Percentiles rank a stretch among this genome's conserved stretches.
Evolutionary conservation across 2,797 vertebrate genomes (phyloP).

Genomic region (Catamblyrhynchus diadema): DNA sequence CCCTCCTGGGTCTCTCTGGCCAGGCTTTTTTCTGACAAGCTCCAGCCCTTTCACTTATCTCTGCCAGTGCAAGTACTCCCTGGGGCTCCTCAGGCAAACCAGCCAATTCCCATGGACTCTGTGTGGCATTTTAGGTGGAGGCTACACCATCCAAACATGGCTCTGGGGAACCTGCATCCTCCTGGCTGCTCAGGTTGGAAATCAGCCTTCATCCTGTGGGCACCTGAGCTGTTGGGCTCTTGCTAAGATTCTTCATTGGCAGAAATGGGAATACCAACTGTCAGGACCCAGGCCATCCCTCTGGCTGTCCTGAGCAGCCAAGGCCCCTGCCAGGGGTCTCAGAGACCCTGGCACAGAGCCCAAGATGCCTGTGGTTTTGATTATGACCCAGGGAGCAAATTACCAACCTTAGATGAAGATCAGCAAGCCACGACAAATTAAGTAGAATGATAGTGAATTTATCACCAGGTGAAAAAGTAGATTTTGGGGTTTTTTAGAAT

Average conservation of each 20-base stretch:
- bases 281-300: too few relatives aligned
- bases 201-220: neutral
- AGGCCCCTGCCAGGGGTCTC: too few relatives aligned
- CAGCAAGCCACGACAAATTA: too few relatives aligned
- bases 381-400: too few relatives aligned
- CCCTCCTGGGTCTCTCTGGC: neutral
- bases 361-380: too few relatives aligned
- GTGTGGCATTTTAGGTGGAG: neutral
- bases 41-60: neutral
- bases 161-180: neutral
- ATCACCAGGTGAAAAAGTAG: too few relatives aligned
- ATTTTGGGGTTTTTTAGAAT: too few relatives aligned
- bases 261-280: neutral
- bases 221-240: neutral
- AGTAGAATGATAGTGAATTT: too few relatives aligned
- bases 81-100: neutral
- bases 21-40: neutral
- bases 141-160: neutral
- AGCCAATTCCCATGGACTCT: neutral
- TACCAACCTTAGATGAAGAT: too few relatives aligned
- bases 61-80: neutral
- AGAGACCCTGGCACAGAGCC: too few relatives aligned
- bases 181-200: neutral
- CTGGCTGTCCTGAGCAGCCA: too few relatives aligned
- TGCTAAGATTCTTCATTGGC: neutral